A percentile compares a stretch with the other conserved stretches of the same genome.
These are phyloP conservation scores for Diabrotica undecimpunctata DNA, from an alignment of 1,140 invertebrate species.

Conservation along the genomic window DNA sequence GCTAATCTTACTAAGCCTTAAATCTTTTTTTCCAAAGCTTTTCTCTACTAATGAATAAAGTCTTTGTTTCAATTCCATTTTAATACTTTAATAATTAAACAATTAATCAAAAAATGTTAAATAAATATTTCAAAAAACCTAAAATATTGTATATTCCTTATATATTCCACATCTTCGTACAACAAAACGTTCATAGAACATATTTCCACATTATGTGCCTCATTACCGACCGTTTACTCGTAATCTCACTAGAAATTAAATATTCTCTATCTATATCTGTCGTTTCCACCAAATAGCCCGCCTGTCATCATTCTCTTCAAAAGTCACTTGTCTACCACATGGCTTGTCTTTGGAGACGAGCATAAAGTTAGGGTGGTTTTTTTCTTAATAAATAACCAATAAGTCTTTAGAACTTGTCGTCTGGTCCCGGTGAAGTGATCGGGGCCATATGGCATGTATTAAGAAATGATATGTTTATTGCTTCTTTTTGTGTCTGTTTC, in stretches of 20 bases:
- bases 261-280: neutral
- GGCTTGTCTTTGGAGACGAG: conserved; percentile 3
- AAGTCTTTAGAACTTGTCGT: conserved; percentile 18
- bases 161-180: too few relatives aligned
- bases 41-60: too few relatives aligned
- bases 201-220: too few relatives aligned
- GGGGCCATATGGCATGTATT: conserved; percentile 18
- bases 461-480: conserved; percentile 23
- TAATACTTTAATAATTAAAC: too few relatives aligned
- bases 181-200: too few relatives aligned
- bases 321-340: conserved; percentile 15
- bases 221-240: too few relatives aligned
- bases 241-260: neutral
- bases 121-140: too few relatives aligned
- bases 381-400: conserved; percentile 24
- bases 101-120: too few relatives aligned
- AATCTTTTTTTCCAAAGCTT: too few relatives aligned
- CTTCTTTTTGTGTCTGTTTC: conserved; percentile 13
- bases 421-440: conserved; percentile 18
- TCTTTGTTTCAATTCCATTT: too few relatives aligned
- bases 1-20: too few relatives aligned
- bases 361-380: conserved; percentile 14
- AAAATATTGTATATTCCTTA: too few relatives aligned
- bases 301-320: neutral
- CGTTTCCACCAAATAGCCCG: neutral